These are phyloP conservation scores for Pteropus alecto DNA, from an alignment of 2,113 vertebrate genomes.

Conservation along the genomic window DNA sequence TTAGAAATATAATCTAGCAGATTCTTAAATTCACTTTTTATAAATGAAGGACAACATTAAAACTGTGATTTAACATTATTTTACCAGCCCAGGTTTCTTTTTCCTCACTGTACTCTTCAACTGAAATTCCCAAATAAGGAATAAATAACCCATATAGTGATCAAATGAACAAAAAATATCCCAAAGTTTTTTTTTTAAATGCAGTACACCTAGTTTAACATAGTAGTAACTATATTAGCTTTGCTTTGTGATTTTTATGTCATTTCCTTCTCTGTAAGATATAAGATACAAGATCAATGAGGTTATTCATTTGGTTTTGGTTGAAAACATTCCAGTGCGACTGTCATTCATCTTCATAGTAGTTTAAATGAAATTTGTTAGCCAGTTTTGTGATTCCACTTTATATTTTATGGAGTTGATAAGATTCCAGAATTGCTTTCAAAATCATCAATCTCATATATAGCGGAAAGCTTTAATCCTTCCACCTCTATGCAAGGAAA, in stretches of 20 bases:
- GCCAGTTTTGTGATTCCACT: slow-evolving; percentile 21
- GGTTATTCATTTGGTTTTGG: not conserved
- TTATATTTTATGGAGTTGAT: slow-evolving; percentile 49
- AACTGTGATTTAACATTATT: not conserved
- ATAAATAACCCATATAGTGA: not conserved
- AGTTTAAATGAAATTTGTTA: slow-evolving; percentile 39
- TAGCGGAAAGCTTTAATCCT: not conserved
- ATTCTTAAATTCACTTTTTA: slow-evolving; percentile 4
- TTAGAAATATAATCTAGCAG: not conserved
- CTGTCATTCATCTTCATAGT: slow-evolving; percentile 42
- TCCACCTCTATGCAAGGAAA: not conserved
- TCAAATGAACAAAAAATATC: not conserved
- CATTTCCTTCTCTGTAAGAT: not conserved
- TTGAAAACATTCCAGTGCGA: not conserved
- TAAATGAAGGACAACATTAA: not conserved
- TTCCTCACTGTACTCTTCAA: not conserved
- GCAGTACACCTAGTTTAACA: not conserved
- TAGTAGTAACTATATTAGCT: not conserved
- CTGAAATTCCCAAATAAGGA: not conserved
- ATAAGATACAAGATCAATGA: not conserved
- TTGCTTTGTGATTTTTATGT: not conserved
- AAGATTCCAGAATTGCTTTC: slow-evolving; percentile 53
- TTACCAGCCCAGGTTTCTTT: not conserved
- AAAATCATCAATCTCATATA: not conserved
- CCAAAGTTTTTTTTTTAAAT: not conserved